Evolutionary conservation across 2,113 vertebrate species (phyloP).

Genomic region (Antigone vipio): DNA sequence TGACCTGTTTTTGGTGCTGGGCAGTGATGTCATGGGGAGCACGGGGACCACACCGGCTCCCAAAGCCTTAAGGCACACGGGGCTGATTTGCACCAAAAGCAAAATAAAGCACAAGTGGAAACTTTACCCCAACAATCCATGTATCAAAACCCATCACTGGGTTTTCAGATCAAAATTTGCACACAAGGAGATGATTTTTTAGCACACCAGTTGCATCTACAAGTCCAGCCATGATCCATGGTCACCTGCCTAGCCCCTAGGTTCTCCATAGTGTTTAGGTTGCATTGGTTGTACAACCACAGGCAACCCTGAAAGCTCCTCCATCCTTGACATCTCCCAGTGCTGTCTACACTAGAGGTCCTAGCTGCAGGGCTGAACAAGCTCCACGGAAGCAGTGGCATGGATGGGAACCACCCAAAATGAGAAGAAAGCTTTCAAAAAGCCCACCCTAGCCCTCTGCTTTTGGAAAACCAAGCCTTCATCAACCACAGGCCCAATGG

Average conservation of each 20-base stretch:
- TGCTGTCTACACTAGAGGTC: fast-evolving
- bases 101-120: not conserved
- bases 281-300: not conserved
- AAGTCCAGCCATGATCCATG: not conserved
- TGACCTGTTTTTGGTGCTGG: not conserved
- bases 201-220: fast-evolving
- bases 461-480: not conserved
- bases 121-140: not conserved
- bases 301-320: not conserved
- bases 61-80: fast-evolving
- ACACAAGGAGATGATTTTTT: not conserved
- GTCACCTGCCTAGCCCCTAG: fast-evolving
- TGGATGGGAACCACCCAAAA: not conserved
- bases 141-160: fast-evolving
- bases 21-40: fast-evolving
- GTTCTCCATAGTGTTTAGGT: not conserved
- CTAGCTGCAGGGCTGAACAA: not conserved
- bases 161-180: not conserved
- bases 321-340: not conserved
- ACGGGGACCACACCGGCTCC: not conserved
- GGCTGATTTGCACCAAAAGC: not conserved
- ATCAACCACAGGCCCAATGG: not conserved
- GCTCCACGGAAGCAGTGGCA: fast-evolving
- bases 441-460: not conserved
- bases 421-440: not conserved